Conservation (phyloP, 2,888 invertebrate genomes). For the Meteorus cinctellus region DNA sequence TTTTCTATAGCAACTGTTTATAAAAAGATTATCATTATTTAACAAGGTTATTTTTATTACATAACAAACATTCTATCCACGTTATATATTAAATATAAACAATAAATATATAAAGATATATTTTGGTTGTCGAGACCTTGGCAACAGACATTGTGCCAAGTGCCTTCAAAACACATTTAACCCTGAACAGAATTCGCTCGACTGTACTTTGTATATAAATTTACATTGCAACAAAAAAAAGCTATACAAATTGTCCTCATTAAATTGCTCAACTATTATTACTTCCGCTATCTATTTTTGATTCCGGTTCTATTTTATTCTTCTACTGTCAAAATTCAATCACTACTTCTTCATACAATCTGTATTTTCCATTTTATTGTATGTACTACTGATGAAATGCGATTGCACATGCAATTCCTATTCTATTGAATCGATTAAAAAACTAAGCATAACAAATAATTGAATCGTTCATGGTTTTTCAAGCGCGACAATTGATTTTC, state of each 20-base stretch:
- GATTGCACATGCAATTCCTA: neutral
- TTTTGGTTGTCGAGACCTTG: conserved; percentile 26
- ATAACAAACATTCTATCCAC: neutral
- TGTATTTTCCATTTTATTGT: neutral
- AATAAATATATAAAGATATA: neutral
- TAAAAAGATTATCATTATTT: conserved; percentile 1
- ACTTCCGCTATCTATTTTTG: too few relatives aligned
- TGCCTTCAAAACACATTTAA: conserved; percentile 27
- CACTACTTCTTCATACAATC: neutral
- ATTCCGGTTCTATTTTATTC: too few relatives aligned
- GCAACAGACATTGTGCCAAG: conserved; percentile 19
- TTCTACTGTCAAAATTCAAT: too few relatives aligned
- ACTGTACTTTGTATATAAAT: conserved; percentile 1
- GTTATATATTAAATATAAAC: conserved; percentile 17
- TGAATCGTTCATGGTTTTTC: neutral
- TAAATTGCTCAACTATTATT: too few relatives aligned
- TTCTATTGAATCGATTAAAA: neutral
- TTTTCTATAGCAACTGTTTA: neutral
- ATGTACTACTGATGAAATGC: too few relatives aligned
- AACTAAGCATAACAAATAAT: neutral
- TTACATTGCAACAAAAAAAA: neutral
- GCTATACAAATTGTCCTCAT: neutral
- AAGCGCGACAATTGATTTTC: conserved; percentile 10
- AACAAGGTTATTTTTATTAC: neutral
- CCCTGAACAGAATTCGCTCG: neutral